Evolutionary conservation across 2,888 invertebrate genomes (phyloP), one percentile per base, ranked within the genome.

Genomic region (Apodemia hepburni): DNA sequence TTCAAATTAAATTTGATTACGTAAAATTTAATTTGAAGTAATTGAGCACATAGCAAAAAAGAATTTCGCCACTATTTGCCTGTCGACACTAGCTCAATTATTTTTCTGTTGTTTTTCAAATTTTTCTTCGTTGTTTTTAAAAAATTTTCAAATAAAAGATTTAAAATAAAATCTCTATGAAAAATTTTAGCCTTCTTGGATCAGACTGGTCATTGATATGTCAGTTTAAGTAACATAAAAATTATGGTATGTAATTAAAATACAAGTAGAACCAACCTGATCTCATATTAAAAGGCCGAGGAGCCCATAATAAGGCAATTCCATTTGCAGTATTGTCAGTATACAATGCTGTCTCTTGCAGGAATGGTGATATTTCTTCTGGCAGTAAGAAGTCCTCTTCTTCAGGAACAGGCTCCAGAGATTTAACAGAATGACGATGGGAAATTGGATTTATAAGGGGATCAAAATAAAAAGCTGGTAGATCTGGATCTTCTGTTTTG

Each of bases 391-490:
- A 99, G 71, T 99, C 99, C 77, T 98, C 97, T 73, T 98, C 98
- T 61, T 98, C 98, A 0, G 98, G 97, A 63, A 97, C 86, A 0
- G 97, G 97, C 78, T 99, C 99, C 59, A 95, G 86, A 6, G 94
- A 93, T 92, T 97, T 97, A 0, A 97, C 94, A 0, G 97, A 95
- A 85, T 98, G 97, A 62, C 98, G 93, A 80, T 99, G 98, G 1
- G 99, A 98, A 73, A 99, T 99, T 0, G 99, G 99, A 89, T 99
- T 99, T 80, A 99, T 99, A 59, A 99, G 92, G 0, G 99, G 99
- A 92, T 99, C 99, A 88, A 99, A 99, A 85, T 99, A 99, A 87
- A 99, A 99, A 0, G 99, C 99, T 45, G 99, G 99, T 64, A 99
- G 92, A 89, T 99, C 99, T 8, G 99, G 99, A 93, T 99, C 99